These are phyloP conservation scores for Drosophila subpulchrella DNA, from an alignment of 1,140 invertebrate species.

Conservation along the genomic window DNA sequence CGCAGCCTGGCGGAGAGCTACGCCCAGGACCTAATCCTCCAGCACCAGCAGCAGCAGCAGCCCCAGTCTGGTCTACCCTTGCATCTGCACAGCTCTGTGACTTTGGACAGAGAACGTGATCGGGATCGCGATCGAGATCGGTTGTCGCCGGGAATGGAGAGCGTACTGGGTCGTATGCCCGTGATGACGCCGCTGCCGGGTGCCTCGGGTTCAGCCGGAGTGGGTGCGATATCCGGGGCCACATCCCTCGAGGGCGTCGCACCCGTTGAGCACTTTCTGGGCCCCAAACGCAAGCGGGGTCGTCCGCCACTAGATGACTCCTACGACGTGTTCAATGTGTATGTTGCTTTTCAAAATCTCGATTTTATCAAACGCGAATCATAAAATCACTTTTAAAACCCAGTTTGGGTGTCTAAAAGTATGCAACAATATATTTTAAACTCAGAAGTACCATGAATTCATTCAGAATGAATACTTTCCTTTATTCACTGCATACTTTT, in stretches of 20 bases:
- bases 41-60: conserved; percentile 40
- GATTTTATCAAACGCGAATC: neutral
- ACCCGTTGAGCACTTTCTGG: conserved; percentile 63
- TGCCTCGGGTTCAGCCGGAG: neutral
- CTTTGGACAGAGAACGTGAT: conserved; percentile 9
- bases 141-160: conserved; percentile 44
- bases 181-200: conserved; percentile 52
- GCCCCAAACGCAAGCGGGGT: conserved; percentile 86
- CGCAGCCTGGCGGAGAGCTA: conserved; percentile 60
- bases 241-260: conserved; percentile 35
- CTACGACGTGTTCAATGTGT: conserved; percentile 84
- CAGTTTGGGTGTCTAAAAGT: too few species aligned
- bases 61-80: neutral
- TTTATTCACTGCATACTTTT: too few species aligned
- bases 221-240: conserved; percentile 12
- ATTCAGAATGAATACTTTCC: too few species aligned
- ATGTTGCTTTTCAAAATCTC: conserved; percentile 8
- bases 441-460: too few species aligned
- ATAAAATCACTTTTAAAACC: too few species aligned
- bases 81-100: conserved; percentile 13
- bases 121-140: conserved; percentile 44
- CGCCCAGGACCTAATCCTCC: conserved; percentile 60
- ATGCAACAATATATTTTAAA: too few species aligned
- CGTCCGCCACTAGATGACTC: conserved; percentile 88
- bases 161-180: conserved; percentile 57